These are phyloP conservation scores for Campylomormyrus tamandua DNA, from an alignment of 2,113 vertebrate genomes.

Conservation along the genomic window DNA sequence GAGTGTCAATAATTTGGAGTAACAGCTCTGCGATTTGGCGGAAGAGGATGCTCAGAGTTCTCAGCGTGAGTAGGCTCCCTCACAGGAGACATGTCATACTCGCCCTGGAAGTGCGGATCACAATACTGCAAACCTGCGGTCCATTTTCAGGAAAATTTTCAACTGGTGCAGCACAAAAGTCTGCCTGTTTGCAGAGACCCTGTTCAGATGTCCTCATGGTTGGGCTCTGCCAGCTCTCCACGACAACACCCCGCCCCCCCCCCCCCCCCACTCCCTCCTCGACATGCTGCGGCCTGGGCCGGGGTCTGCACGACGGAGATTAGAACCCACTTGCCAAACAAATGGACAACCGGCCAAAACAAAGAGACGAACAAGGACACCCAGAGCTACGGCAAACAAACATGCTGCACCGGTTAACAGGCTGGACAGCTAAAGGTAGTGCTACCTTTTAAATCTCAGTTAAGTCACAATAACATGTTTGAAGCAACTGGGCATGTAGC, in stretches of 20 bases:
- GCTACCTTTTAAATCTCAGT: not conserved
- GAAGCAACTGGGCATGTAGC: not conserved
- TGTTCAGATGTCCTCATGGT: slow-evolving; percentile 40
- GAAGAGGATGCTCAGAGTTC: not conserved
- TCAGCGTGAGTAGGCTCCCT: not conserved
- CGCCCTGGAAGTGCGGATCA: not conserved
- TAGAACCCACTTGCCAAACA: slow-evolving; percentile 53
- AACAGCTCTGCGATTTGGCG: not conserved
- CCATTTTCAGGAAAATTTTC: not conserved
- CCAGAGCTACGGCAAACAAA: slow-evolving; percentile 30
- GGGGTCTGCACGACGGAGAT: slow-evolving; percentile 59
- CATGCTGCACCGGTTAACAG: not conserved
- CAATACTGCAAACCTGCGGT: not conserved
- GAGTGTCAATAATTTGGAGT: not conserved
- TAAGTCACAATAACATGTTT: not conserved
- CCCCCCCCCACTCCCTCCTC: slow-evolving; percentile 35
- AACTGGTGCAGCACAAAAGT: not conserved
- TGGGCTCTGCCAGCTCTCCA: slow-evolving; percentile 51
- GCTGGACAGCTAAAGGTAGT: not conserved
- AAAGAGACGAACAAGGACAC: slow-evolving; percentile 48
- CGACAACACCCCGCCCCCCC: slow-evolving; percentile 39
- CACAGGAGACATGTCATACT: not conserved
- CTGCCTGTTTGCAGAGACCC: slow-evolving; percentile 45
- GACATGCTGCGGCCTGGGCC: slow-evolving; percentile 50
- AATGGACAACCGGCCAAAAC: slow-evolving; percentile 51